phyloP scores from a whole-genome alignment of 2,113 vertebrate species.

The Climacteris rufus region DNA sequence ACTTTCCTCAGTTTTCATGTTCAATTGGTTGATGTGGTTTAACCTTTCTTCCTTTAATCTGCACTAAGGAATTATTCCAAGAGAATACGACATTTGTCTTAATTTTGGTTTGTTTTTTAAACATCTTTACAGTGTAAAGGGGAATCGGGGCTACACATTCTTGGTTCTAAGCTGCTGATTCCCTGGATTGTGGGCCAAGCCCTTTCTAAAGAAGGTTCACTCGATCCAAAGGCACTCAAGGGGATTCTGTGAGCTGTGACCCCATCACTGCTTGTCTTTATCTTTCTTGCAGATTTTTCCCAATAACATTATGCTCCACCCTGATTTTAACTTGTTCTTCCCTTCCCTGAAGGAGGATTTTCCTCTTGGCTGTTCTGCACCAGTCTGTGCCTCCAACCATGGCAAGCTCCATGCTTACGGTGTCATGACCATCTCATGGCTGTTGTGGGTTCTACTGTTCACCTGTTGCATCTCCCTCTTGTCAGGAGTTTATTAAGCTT shows the following conservation, averaged over 20 bases:
- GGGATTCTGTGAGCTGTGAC: background rate
- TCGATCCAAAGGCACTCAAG: background rate
- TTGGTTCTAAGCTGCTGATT: background rate
- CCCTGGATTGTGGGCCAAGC: background rate
- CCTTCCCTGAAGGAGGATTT: background rate
- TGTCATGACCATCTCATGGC: background rate
- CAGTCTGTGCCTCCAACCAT: background rate
- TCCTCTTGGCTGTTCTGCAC: background rate
- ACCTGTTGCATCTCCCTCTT: background rate
- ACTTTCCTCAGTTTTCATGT: background rate
- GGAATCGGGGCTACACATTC: rapidly evolving
- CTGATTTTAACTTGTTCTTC: background rate
- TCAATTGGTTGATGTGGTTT: background rate
- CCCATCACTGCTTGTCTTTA: background rate
- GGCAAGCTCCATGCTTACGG: background rate
- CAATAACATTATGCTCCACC: background rate
- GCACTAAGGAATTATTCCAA: background rate
- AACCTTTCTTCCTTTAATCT: background rate
- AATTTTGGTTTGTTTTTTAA: background rate
- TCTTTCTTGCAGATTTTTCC: background rate
- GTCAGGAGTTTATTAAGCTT: background rate
- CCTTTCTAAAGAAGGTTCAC: background rate
- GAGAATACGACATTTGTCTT: background rate
- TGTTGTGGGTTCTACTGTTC: background rate
- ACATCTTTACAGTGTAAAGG: background rate